Evolutionary conservation across 2,888 invertebrate genomes (phyloP).

Genomic region (Pogonocherus hispidulus): DNA sequence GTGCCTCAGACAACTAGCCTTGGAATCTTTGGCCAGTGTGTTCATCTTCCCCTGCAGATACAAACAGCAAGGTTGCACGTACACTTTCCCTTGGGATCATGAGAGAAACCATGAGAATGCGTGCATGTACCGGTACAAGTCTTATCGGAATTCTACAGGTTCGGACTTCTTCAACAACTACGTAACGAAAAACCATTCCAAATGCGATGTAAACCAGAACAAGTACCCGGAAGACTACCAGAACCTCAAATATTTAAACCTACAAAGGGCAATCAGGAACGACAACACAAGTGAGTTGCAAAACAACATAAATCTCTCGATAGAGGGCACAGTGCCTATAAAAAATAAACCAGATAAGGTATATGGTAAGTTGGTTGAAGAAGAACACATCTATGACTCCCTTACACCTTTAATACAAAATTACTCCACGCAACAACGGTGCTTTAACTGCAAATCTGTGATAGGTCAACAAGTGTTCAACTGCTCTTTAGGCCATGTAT

Average conservation of each 20-base stretch:
- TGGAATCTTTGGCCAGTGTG: conserved; percentile 55
- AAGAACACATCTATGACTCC: conserved; percentile 46
- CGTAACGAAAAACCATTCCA: not conserved
- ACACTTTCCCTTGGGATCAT: conserved; percentile 52
- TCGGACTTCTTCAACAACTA: not conserved
- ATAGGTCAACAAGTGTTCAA: conserved; percentile 43
- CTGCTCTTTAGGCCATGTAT: conserved; percentile 55
- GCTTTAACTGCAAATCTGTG: conserved; percentile 45
- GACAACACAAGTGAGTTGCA: not conserved
- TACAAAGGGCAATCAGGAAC: conserved; percentile 42
- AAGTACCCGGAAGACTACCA: conserved; percentile 33
- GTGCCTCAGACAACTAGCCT: conserved; percentile 55
- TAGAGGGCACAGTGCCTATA: conserved; percentile 46
- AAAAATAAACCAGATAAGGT: conserved; percentile 39
- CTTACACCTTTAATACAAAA: conserved; percentile 3
- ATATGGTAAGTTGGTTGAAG: conserved; percentile 40
- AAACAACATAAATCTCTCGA: conserved; percentile 36
- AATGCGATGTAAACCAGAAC: conserved; percentile 46
- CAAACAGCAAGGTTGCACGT: conserved; percentile 51
- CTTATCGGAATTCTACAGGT: conserved; percentile 7
- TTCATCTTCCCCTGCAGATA: conserved; percentile 58
- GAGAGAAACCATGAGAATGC: conserved; percentile 55
- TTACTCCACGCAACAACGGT: conserved; percentile 28
- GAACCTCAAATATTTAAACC: conserved; percentile 42
- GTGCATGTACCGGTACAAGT: conserved; percentile 53